These are phyloP conservation scores for Cygnus olor DNA, from an alignment of 2,797 vertebrate species.

Conservation along the genomic window DNA sequence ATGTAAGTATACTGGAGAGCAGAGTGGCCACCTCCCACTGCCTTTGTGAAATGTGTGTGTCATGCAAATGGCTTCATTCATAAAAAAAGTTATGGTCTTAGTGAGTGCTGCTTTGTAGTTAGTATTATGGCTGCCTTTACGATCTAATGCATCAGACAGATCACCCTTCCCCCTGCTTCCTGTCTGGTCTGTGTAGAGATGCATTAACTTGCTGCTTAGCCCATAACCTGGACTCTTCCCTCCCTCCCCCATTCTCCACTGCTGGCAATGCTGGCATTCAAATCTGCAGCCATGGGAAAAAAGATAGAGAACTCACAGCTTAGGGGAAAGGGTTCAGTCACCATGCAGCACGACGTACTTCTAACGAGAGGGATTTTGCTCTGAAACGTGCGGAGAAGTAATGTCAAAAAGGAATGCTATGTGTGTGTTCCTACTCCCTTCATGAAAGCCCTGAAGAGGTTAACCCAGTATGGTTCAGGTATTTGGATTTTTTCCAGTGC, in stretches of 20 bases:
- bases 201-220: conserved; percentile 80
- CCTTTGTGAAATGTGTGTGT: conserved; percentile 21
- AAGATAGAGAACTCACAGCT: background rate
- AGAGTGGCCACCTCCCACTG: background rate
- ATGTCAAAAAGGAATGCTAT: rapidly evolving
- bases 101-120: conserved; percentile 76
- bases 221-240: conserved; percentile 57
- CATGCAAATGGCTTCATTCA: conserved; percentile 69
- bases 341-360: background rate
- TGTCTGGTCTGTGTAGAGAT: conserved; percentile 75
- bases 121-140: conserved; percentile 71
- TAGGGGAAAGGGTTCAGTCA: background rate
- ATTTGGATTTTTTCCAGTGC: background rate
- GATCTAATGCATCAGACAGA: conserved; percentile 71
- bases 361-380: background rate
- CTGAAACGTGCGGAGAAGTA: rapidly evolving
- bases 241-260: background rate
- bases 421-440: background rate
- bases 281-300: background rate
- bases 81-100: conserved; percentile 26
- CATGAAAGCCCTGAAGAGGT: background rate
- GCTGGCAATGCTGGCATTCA: background rate
- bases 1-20: conserved; percentile 85
- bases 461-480: background rate
- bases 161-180: conserved; percentile 67